phyloP scores from a whole-genome alignment of 2,113 vertebrate genomes.

The Gasterosteus aculeatus region DNA sequence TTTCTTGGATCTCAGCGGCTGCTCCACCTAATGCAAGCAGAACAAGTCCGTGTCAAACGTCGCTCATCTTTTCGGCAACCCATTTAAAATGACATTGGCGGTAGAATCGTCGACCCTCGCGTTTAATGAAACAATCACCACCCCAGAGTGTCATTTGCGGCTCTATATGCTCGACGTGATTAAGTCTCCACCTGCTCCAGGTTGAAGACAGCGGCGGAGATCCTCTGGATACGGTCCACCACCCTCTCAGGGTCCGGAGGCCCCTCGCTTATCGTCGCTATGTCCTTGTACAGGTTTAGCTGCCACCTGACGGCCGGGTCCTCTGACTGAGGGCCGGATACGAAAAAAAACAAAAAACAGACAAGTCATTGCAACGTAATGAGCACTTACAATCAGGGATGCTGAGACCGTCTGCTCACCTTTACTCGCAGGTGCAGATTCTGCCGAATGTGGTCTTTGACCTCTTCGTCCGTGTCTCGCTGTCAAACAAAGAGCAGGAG shows the following conservation, averaged over 20 bases:
- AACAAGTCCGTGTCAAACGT: neutral
- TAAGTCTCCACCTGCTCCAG: conserved; percentile 84
- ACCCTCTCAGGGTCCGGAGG: conserved; percentile 87
- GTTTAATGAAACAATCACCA: neutral
- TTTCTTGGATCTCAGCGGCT: conserved; percentile 96
- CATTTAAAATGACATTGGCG: neutral
- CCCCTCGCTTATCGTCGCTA: conserved; percentile 86
- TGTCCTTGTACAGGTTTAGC: conserved; percentile 94
- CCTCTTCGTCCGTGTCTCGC: conserved; percentile 97
- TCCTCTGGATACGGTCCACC: conserved; percentile 94
- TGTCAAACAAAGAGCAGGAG: conserved; percentile 71
- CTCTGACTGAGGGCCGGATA: conserved; percentile 84
- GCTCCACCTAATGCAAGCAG: conserved; percentile 87
- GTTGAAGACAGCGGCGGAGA: conserved; percentile 96
- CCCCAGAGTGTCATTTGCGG: neutral
- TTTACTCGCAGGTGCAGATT: conserved; percentile 96
- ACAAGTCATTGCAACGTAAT: neutral
- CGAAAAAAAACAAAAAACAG: neutral
- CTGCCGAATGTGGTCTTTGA: conserved; percentile 92
- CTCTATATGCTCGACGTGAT: neutral
- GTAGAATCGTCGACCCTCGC: neutral
- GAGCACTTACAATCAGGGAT: neutral
- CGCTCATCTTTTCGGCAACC: neutral
- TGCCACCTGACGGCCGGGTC: conserved; percentile 98
- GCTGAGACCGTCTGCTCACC: conserved; percentile 75